Evolutionary conservation across 2,888 invertebrate species (phyloP), one percentile per base, ranked within the genome.

Genomic region (Phymatocera aterrima): DNA sequence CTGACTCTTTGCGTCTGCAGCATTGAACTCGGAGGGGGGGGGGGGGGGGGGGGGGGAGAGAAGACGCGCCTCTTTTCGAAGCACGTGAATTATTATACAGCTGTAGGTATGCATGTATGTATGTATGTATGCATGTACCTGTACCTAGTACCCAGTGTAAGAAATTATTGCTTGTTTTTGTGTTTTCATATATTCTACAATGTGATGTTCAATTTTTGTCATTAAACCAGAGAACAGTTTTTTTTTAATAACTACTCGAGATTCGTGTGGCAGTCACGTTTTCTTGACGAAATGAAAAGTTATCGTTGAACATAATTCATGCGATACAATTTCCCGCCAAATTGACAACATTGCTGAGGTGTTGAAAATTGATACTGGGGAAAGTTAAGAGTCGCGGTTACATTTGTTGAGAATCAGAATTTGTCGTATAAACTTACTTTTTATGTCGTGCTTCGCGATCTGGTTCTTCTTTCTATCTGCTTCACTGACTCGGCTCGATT

Each of bases 381-480:
- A 64, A 64, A 64, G 0, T 18, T 61, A 34, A 37, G n/a, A 54
- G 6, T 6, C 68, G 43, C 68, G 46, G 28, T 68, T 37, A 8
- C n/a, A 28, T 64, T 51, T 18, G 2, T 51, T 37, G 21, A 64
- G 10, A 64, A 3, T 37, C 10, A n/a, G n/a, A 54, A 2, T 15
- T 54, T 54, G 54, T n/a, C 1, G 1, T 6, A 54, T 54, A n/a
- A 46, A 60, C 68, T 68, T 68, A 68, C 68, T 57, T 57, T 57
- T 21, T 10, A 12, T 46, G 8, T 46, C 5, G 12, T 34, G 15
- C 21, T 68, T 5, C 46, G 28, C 6, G 10, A 43, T 68, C 15
- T 68, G 15, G 46, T 68, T 68, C 68, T 68, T 68, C 54, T 54
- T 68, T 68, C 21, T 43, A 43, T 68, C 68, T 68, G 68, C 31